A percentile compares a stretch with the other conserved stretches of the same genome.
phyloP scores from a whole-genome alignment of 1,140 invertebrate genomes.

The Octopus sinensis region DNA sequence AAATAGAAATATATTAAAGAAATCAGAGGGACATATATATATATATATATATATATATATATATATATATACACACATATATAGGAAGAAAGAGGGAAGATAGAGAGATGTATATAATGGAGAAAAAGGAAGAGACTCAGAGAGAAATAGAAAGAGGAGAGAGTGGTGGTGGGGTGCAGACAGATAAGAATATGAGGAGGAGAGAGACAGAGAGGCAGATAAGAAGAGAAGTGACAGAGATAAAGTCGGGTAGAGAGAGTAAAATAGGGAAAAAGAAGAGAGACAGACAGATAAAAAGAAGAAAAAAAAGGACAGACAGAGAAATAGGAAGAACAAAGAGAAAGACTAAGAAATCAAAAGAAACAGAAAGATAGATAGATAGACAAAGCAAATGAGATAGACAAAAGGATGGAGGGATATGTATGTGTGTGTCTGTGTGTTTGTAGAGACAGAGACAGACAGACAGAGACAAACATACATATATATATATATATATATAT shows the following conservation, averaged over 20 bases:
- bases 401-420: not conserved
- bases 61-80: too few relatives aligned
- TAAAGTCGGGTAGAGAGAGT: conserved; percentile 18
- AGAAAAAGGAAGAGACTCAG: not conserved
- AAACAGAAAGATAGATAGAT: not conserved
- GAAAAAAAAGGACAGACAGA: not conserved
- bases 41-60: too few relatives aligned
- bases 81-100: conserved; percentile 13
- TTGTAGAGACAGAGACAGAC: too few relatives aligned
- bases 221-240: not conserved
- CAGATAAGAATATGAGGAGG: not conserved
- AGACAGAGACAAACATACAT: too few relatives aligned
- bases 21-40: too few relatives aligned
- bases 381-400: not conserved
- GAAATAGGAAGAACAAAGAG: not conserved
- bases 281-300: not conserved
- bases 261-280: not conserved
- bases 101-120: not conserved
- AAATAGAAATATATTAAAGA: too few relatives aligned
- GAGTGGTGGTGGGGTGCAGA: not conserved
- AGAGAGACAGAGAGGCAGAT: not conserved
- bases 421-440: too few relatives aligned
- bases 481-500: too few relatives aligned
- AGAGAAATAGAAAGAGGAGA: too few relatives aligned
- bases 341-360: not conserved